Conservation (phyloP, 92 coral and sea anemone species). For the Porites rus region DNA sequence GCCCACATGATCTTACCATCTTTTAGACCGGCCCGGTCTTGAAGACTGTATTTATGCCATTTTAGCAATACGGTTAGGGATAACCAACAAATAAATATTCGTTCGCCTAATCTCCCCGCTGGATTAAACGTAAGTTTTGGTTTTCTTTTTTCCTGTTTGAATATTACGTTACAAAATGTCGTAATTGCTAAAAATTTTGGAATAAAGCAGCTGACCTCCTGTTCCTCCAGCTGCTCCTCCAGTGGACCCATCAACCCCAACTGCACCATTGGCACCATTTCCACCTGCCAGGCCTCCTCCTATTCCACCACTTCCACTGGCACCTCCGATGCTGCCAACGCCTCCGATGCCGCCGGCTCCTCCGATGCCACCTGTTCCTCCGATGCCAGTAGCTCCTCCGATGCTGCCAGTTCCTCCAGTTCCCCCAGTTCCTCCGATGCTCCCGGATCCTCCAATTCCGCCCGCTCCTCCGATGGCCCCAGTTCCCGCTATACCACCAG, state of each 20-base stretch:
- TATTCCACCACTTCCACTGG: too few relatives aligned
- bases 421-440: slow-evolving; percentile 10
- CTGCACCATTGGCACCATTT: slow-evolving; percentile 24
- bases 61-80: too few relatives aligned
- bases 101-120: too few relatives aligned
- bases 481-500: too few relatives aligned
- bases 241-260: neutral
- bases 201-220: slow-evolving; percentile 4
- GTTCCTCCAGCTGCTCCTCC: slow-evolving; percentile 6
- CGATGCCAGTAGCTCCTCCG: neutral
- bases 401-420: neutral
- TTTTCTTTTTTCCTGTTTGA: too few relatives aligned
- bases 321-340: too few relatives aligned
- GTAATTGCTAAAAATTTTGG: neutral
- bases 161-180: neutral
- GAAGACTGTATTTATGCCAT: too few relatives aligned
- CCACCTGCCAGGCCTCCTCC: slow-evolving; percentile 35
- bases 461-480: neutral
- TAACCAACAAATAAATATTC: too few relatives aligned
- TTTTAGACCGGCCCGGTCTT: too few relatives aligned
- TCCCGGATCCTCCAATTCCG: neutral
- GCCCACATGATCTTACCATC: too few relatives aligned
- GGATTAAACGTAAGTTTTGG: too few relatives aligned
- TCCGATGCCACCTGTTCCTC: neutral
- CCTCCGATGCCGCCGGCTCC: neutral